These are phyloP conservation scores for Chanos chanos DNA, from an alignment of 2,797 vertebrate genomes.

Conservation along the genomic window DNA sequence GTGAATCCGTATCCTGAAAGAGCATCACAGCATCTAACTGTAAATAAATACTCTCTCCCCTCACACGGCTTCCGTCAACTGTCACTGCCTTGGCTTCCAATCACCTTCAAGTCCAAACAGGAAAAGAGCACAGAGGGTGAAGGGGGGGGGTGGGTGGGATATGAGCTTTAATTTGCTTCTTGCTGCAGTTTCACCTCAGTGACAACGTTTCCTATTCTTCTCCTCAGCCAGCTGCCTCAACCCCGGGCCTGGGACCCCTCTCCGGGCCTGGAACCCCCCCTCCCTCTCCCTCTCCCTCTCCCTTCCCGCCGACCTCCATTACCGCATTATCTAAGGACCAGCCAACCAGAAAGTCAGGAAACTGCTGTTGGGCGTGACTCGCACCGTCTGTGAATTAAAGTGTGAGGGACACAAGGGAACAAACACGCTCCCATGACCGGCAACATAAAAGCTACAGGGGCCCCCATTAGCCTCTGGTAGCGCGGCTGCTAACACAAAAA, in stretches of 20 bases:
- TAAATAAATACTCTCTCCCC: constrained; percentile 98
- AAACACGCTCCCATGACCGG: background rate
- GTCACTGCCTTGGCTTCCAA: constrained; percentile 94
- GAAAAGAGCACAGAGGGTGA: constrained; percentile 77
- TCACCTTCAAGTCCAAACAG: constrained; percentile 99
- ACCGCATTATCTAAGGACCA: constrained; percentile 68
- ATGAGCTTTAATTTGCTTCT: constrained; percentile 95
- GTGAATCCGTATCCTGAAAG: constrained; percentile 98
- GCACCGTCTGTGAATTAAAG: constrained; percentile 59
- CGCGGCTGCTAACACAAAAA: too few species aligned
- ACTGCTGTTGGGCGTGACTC: constrained; percentile 54
- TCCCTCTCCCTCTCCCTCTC: constrained; percentile 51
- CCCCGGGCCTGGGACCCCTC: constrained; percentile 83
- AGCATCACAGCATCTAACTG: constrained; percentile 92
- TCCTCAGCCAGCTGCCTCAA: constrained; percentile 79
- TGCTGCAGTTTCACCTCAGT: constrained; percentile 82
- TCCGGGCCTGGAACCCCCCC: constrained; percentile 68
- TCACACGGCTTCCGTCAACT: constrained; percentile 92
- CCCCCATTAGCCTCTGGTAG: too few species aligned
- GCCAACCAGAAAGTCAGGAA: constrained; percentile 61
- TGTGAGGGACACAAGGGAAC: background rate
- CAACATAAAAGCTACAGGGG: too few species aligned
- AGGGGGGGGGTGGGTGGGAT: constrained; percentile 86
- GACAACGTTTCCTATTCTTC: constrained; percentile 79
- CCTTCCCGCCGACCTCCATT: constrained; percentile 93